Evolutionary conservation across 1,140 invertebrate species (phyloP).

Genomic region (Dendroctonus ponderosae): DNA sequence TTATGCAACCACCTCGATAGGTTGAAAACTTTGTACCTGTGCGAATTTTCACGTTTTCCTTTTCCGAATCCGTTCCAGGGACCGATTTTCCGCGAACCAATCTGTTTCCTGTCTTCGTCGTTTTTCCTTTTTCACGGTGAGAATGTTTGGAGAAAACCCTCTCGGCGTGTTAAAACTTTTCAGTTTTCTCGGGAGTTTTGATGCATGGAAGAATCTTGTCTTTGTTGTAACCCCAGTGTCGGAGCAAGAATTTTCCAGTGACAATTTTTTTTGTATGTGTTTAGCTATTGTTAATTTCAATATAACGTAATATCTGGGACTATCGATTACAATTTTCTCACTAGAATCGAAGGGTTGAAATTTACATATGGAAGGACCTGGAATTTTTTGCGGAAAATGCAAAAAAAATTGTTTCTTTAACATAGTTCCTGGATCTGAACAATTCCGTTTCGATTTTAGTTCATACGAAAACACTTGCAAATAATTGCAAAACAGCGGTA

Average conservation of each 20-base stretch:
- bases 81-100: slow-evolving; percentile 20
- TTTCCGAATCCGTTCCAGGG: slow-evolving; percentile 4
- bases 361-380: too few species aligned
- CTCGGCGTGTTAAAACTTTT: slow-evolving; percentile 14
- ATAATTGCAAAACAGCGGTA: not conserved
- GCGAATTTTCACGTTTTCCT: not conserved
- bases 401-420: too few species aligned
- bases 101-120: slow-evolving; percentile 4
- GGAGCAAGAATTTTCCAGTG: not conserved
- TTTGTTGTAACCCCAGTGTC: not conserved
- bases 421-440: too few species aligned
- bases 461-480: too few species aligned
- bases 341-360: too few species aligned
- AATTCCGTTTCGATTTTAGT: too few species aligned
- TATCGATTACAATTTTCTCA: too few species aligned
- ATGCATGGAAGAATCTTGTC: slow-evolving; percentile 3
- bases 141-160: slow-evolving; percentile 12
- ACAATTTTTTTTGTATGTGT: too few species aligned
- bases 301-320: too few species aligned
- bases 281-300: too few species aligned
- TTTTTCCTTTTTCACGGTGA: slow-evolving; percentile 15
- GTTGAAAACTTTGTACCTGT: slow-evolving; percentile 1
- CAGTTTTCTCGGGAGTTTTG: slow-evolving; percentile 12
- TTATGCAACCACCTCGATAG: not conserved
- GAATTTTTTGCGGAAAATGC: too few species aligned